Percentiles rank a stretch among this genome's conserved stretches.
Conservation (phyloP, 2,888 invertebrate species). For the Ariolimax columbianus region DNA sequence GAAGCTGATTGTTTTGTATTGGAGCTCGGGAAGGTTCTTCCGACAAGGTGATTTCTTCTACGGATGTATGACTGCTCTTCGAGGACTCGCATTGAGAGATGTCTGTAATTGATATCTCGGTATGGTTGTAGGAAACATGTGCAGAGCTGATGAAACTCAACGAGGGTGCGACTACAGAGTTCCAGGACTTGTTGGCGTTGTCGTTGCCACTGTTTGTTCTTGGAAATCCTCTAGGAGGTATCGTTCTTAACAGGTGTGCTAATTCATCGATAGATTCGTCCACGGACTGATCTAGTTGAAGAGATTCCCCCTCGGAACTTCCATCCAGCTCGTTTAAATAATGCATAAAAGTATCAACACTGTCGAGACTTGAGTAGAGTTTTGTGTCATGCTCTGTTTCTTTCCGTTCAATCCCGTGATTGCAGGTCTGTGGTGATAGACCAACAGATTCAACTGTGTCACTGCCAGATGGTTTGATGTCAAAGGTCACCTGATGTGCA, state of each 20-base stretch:
- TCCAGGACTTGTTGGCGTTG: background rate
- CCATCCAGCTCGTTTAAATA: slow-evolving; percentile 67
- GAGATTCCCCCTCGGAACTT: slow-evolving; percentile 63
- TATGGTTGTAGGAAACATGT: slow-evolving; percentile 8
- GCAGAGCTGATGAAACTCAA: background rate
- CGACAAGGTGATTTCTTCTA: slow-evolving; percentile 10
- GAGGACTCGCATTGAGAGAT: background rate
- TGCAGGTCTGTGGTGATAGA: background rate
- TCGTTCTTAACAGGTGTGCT: slow-evolving; percentile 44
- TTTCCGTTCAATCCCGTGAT: background rate
- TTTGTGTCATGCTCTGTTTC: slow-evolving; percentile 30
- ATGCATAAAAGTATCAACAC: slow-evolving; percentile 68
- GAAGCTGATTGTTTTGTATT: background rate
- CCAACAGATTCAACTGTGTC: background rate
- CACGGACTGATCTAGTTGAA: slow-evolving; percentile 46
- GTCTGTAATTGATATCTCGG: slow-evolving; percentile 24
- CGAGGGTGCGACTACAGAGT: background rate
- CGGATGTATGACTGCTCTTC: background rate
- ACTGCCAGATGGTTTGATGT: background rate
- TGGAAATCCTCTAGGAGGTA: background rate
- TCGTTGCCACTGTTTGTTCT: background rate
- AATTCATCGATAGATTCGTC: slow-evolving; percentile 64
- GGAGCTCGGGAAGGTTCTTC: background rate
- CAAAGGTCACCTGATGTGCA: slow-evolving; percentile 25
- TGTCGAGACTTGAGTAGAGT: slow-evolving; percentile 54